phyloP scores from a whole-genome alignment of 2,113 vertebrate species.

The Chauna torquata region DNA sequence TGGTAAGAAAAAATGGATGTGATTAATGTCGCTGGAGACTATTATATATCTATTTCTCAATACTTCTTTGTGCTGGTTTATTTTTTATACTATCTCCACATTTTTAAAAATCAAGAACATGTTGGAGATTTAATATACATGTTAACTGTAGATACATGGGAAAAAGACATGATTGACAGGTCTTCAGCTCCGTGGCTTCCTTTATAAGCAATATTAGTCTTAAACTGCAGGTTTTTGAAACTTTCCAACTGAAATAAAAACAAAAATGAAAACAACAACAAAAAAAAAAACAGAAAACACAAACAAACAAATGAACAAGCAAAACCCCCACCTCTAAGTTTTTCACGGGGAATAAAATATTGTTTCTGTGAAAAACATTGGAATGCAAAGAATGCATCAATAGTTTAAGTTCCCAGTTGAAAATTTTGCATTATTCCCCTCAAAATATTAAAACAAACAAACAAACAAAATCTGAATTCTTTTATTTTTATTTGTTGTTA shows the following conservation, averaged over 20 bases:
- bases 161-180: background rate
- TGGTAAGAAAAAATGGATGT: background rate
- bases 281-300: too few relatives aligned
- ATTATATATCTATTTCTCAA: background rate
- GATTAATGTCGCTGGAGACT: background rate
- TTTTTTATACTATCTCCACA: background rate
- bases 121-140: background rate
- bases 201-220: background rate
- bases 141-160: background rate
- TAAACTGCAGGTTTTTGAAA: background rate
- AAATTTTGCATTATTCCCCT: background rate
- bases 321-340: fast-evolving
- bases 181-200: background rate
- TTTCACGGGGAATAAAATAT: background rate
- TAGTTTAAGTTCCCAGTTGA: background rate
- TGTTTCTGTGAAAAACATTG: background rate
- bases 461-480: fast-evolving
- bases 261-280: too few relatives aligned
- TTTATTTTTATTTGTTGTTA: background rate
- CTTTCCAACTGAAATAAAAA: background rate
- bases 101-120: background rate
- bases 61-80: background rate
- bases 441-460: background rate
- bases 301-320: too few relatives aligned
- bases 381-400: background rate